Base-by-base conservation (phyloP, 2,888 invertebrate genomes). In the Rhaphigaster nebulosa region DNA sequence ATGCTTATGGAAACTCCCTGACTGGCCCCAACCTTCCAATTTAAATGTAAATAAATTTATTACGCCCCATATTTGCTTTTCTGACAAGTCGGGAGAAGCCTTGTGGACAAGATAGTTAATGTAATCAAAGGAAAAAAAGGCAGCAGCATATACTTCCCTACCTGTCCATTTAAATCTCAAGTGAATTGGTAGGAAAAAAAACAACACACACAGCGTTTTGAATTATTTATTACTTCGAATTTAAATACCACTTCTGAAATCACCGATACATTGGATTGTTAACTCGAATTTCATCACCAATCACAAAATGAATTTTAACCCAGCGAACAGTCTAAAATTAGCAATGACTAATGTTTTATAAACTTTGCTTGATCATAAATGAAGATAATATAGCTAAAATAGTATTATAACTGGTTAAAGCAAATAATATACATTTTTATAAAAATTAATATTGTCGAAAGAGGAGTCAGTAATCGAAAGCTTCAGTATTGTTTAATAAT, bases 31-130 rank as follows among this genome's bases (percentile, higher is more conserved):
- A 76, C 70, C 70, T 76, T 76, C 38, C 70, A 76, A 76, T 76
- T 76, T 76, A 76, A 76, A 76, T 76, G 70, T 76, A 76, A 76
- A 76, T 76, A 76, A 76, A 76, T 76, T 76, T 76, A 76, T 76
- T 76, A 76, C 70, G 70, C 23, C 70, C 70, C 70, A 76, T 76
- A 76, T 76, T 76, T 76, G 70, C 70, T 76, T 76, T 76, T 76
- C 70, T 76, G 70, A 76, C 70, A 76, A 76, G 34, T 23, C 23
- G 70, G 70, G 18, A 38, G 70, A 76, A 38, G 12, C 6, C 20
- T 38, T 38, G 38, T 76, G 70, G 70, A 76, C 70, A 76, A 76
- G 70, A 76, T 76, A 76, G 70, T 76, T 38, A 76, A 76, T 76
- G 70, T 76, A 76, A 76, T 76, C 70, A 76, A 38, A 76, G 70